Conservation (phyloP, 2,113 vertebrate species). For the Lycocorax pyrrhopterus region DNA sequence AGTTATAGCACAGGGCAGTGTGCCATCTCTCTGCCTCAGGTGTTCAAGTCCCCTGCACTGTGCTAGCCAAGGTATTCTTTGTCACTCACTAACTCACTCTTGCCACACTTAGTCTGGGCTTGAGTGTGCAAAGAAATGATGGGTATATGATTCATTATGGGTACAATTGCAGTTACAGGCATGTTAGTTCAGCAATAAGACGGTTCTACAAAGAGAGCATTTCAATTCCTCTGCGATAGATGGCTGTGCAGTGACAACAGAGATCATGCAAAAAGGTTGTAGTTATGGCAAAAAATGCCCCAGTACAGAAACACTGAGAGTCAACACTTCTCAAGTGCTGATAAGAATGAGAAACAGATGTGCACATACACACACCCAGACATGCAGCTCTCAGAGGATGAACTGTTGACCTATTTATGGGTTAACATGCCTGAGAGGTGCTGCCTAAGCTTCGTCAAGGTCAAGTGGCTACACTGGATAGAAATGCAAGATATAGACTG, state of each 20-base stretch:
- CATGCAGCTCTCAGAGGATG: fast-evolving
- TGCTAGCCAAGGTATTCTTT: neutral
- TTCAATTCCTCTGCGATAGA: neutral
- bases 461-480: neutral
- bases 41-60: neutral
- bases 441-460: neutral
- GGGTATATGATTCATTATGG: neutral
- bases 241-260: neutral
- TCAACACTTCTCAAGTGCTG: neutral
- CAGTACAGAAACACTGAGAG: neutral
- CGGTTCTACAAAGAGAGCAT: neutral
- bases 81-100: neutral
- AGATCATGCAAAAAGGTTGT: neutral
- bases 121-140: neutral
- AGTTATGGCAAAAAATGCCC: neutral
- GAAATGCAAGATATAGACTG: neutral
- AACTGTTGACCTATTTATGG: fast-evolving
- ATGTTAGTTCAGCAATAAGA: neutral
- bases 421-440: neutral
- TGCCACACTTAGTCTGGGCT: neutral
- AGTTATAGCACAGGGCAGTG: neutral
- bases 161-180: neutral
- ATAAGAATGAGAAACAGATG: neutral
- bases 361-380: fast-evolving
- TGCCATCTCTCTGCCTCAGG: neutral